These are phyloP conservation scores for Dynastes maya DNA, from an alignment of 2,888 invertebrate genomes.

Conservation along the genomic window DNA sequence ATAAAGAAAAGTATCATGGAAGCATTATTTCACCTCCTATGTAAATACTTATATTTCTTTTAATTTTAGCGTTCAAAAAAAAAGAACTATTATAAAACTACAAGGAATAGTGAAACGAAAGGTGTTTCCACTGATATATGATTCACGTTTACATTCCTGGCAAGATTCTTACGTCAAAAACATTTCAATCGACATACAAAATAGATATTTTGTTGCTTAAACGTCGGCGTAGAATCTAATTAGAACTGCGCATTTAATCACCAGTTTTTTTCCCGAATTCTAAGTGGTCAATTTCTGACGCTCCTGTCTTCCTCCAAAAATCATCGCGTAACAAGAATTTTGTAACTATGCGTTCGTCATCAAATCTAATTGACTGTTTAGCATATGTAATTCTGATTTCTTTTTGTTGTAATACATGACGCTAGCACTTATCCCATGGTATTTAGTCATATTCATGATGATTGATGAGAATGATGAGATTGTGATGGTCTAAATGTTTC, in stretches of 20 bases:
- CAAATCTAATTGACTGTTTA: background rate
- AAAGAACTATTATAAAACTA: background rate
- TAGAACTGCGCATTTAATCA: background rate
- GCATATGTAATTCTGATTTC: background rate
- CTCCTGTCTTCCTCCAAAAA: background rate
- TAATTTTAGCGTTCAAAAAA: no score
- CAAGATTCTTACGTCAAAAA: background rate
- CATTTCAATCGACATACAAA: background rate
- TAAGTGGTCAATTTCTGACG: background rate
- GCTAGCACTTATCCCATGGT: background rate
- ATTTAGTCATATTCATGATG: background rate
- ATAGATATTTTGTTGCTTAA: background rate
- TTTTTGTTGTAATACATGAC: background rate
- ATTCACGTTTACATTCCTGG: conserved; percentile 5
- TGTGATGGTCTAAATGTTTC: background rate
- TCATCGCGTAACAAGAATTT: background rate
- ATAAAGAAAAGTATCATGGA: no score
- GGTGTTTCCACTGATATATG: background rate
- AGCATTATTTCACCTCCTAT: no score
- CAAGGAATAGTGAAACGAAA: background rate
- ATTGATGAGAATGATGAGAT: background rate
- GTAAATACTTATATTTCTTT: no score
- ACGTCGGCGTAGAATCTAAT: background rate
- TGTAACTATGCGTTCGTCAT: background rate
- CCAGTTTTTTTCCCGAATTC: background rate